A percentile compares a stretch with the other conserved stretches of the same genome.
phyloP scores from a whole-genome alignment of 2,797 vertebrate genomes.

The Muscicapa striata region DNA sequence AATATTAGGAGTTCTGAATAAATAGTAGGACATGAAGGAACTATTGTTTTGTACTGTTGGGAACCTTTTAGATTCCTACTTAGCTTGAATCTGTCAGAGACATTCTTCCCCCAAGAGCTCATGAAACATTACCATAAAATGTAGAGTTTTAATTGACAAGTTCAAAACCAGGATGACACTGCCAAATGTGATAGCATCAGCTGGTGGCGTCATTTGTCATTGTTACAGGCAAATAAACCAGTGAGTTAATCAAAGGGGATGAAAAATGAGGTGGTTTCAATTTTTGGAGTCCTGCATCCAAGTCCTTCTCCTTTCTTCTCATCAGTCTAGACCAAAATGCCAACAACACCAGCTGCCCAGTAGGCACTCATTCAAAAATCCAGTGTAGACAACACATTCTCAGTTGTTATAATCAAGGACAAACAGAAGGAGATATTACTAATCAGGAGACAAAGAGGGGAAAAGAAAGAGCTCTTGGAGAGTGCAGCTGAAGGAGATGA shows the following conservation, averaged over 20 bases:
- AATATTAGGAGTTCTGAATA: background rate
- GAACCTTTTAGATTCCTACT: background rate
- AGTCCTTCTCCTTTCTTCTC: background rate
- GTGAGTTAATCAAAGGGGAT: constrained; percentile 47
- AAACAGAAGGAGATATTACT: background rate
- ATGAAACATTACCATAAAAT: constrained; percentile 32
- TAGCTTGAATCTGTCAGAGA: constrained; percentile 4
- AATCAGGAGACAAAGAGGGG: background rate
- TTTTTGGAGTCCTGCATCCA: constrained; percentile 11
- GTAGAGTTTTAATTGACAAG: background rate
- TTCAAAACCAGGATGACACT: constrained; percentile 31
- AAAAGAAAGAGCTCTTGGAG: background rate
- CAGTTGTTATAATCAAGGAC: constrained; percentile 33
- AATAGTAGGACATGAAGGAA: background rate
- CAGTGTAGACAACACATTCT: background rate
- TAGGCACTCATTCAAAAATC: constrained; percentile 44
- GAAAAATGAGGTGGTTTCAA: constrained; percentile 53
- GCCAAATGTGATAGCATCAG: constrained; percentile 67
- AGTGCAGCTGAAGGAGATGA: background rate
- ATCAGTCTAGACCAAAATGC: constrained; percentile 28
- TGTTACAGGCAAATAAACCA: constrained; percentile 64
- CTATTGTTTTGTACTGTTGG: background rate
- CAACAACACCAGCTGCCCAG: constrained; percentile 40
- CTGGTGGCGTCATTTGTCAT: constrained; percentile 56
- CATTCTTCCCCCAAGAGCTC: background rate